A percentile compares a stretch with the other conserved stretches of the same genome.
Conservation (phyloP, 2,113 vertebrate genomes). For the Onychorhynchus coronatus region DNA sequence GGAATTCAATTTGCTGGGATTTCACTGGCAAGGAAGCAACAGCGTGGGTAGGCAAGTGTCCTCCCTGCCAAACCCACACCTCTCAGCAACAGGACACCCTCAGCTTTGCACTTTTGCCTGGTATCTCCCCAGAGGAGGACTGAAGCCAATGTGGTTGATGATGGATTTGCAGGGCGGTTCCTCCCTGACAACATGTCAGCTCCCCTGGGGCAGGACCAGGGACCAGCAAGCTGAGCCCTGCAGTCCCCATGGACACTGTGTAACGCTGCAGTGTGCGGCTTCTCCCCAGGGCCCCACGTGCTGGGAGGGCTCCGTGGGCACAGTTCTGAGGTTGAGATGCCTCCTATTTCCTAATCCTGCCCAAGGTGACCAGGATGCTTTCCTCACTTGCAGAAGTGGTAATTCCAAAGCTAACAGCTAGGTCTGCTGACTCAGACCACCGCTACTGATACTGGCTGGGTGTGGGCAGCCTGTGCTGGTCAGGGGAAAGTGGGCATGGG, state of each 20-base stretch:
- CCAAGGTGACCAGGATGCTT: not conserved
- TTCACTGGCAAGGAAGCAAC: not conserved
- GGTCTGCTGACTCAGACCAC: not conserved
- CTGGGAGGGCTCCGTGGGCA: accelerated
- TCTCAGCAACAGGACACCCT: not conserved
- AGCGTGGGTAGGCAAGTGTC: not conserved
- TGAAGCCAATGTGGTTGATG: not conserved
- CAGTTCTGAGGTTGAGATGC: not conserved
- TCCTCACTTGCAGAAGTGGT: not conserved
- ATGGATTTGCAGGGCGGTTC: not conserved
- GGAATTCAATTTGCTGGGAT: conserved; percentile 27
- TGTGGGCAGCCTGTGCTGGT: not conserved
- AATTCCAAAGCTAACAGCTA: not conserved
- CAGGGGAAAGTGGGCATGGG: not conserved
- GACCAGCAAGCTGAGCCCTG: not conserved
- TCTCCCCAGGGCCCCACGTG: accelerated
- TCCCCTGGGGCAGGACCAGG: not conserved
- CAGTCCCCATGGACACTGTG: not conserved
- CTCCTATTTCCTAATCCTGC: not conserved
- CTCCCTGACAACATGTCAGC: accelerated
- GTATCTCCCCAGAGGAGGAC: not conserved
- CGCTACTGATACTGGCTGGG: accelerated
- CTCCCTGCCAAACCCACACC: not conserved
- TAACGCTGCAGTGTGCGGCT: accelerated
- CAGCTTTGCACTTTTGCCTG: not conserved